Evolutionary conservation across 2,888 invertebrate genomes (phyloP), one percentile per base, ranked within the genome.

Genomic region (Bombylius major): DNA sequence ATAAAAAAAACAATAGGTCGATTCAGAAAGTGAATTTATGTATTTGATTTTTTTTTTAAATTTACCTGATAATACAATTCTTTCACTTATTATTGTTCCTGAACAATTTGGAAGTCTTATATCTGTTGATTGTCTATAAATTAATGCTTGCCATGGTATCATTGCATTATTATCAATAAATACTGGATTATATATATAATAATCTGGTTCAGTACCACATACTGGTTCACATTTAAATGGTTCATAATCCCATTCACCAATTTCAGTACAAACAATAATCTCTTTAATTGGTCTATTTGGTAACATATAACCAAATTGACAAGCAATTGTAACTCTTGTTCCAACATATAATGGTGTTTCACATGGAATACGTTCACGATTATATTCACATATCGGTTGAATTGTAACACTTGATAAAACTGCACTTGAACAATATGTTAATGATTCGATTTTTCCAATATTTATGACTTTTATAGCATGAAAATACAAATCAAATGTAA

Each of bases 61-160:
- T 34, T 55, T 56, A 65, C 67, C 67, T n/a, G 65, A 58, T 34
- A 68, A 53, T 0, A 68, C 53, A 6, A 67, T 53, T 51, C 65
- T 67, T 0, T 66, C 64, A 50, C 60, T 64, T 5, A 67, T 57
- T 23, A 68, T 64, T 7, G 66, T 64, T 6, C 67, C 67, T 36
- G 66, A 66, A 52, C 68, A 67, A 5, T 62, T 56, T 9, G 63
- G 62, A 1, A 45, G 12, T 34, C 50, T 49, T 14, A 4, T 13
- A 8, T 13, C 4, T 6, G 39, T 47, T 8, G 45, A 36, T 23
- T 23, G 23, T 45, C 23, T 51, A 53, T 64, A 67, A 36, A 69
- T 62, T 39, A 64, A 67, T 5, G 66, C 67, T 14, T 68, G 57
- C 71, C 70, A 71, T 7, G 70, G 71, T 6, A 63, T 64, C 33